Conservation (phyloP, 2,113 vertebrate genomes). For the Pygathrix nemaeus region DNA sequence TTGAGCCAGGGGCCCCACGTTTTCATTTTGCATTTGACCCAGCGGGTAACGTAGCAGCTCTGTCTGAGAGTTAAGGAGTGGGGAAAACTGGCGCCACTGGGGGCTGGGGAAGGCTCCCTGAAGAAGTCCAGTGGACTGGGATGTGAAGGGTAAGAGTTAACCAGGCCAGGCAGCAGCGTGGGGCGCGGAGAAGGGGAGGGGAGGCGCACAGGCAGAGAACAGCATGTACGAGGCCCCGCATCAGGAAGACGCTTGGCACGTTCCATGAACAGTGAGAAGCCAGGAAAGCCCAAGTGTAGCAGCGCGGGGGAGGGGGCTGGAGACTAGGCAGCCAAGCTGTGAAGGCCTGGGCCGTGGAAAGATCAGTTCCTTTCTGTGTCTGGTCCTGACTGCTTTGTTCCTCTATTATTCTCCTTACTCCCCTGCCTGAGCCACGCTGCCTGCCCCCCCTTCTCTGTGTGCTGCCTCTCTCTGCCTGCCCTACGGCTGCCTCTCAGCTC, state of each 20-base stretch:
- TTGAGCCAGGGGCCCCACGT: neutral
- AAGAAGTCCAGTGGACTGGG: neutral
- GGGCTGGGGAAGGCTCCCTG: neutral
- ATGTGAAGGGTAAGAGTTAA: conserved; percentile 57
- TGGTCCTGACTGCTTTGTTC: neutral
- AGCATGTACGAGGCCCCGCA: conserved; percentile 63
- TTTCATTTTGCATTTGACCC: neutral
- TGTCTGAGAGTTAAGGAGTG: neutral
- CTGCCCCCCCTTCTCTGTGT: neutral
- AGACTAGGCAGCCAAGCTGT: conserved; percentile 11
- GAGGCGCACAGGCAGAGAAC: conserved; percentile 52
- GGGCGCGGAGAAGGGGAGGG: neutral
- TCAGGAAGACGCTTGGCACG: conserved; percentile 75
- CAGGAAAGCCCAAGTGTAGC: conserved; percentile 54
- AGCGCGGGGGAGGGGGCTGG: conserved; percentile 36
- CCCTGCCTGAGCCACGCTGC: conserved; percentile 46
- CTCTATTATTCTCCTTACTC: neutral
- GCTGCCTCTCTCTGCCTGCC: neutral
- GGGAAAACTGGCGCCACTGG: neutral
- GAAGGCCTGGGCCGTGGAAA: neutral
- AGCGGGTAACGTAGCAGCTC: neutral
- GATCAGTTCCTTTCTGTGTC: neutral
- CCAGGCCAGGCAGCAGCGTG: neutral
- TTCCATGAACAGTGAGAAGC: conserved; percentile 63
- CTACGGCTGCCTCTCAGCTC: neutral